Evolutionary conservation across 2,888 invertebrate genomes (phyloP).

Genomic region (Aphodius granarius): DNA sequence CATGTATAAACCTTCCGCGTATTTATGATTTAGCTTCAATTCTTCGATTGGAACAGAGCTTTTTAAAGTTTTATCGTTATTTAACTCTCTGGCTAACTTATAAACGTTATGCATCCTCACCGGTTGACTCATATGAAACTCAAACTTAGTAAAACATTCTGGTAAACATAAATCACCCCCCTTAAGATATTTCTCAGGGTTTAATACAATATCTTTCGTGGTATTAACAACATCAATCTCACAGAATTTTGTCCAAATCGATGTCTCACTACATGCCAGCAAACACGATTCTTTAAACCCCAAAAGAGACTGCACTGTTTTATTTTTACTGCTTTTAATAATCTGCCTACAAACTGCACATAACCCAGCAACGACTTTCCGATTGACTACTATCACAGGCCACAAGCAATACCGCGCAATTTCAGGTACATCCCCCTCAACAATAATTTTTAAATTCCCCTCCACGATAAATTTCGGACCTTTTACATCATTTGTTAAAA

Average conservation of each 20-base stretch:
- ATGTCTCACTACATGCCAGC: slow-evolving; percentile 80
- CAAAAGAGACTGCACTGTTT: slow-evolving; percentile 58
- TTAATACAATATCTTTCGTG: slow-evolving; percentile 54
- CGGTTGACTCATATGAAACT: slow-evolving; percentile 82
- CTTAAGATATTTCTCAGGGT: slow-evolving; percentile 34
- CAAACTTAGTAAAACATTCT: slow-evolving; percentile 73
- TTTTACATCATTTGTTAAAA: slow-evolving; percentile 40
- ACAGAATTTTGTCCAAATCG: slow-evolving; percentile 91
- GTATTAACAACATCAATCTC: slow-evolving; percentile 77
- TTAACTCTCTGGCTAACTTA: slow-evolving; percentile 67
- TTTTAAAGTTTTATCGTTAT: slow-evolving; percentile 48
- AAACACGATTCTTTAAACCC: slow-evolving; percentile 82
- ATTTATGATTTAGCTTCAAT: slow-evolving; percentile 67
- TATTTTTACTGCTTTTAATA: slow-evolving; percentile 51
- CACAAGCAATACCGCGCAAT: slow-evolving; percentile 57
- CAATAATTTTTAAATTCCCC: slow-evolving; percentile 46
- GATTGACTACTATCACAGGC: slow-evolving; percentile 65
- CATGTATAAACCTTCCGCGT: slow-evolving; percentile 80
- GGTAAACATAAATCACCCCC: slow-evolving; percentile 58
- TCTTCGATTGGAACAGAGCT: slow-evolving; percentile 56
- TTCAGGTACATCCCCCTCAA: slow-evolving; percentile 50
- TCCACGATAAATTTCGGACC: slow-evolving; percentile 46
- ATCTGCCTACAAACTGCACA: slow-evolving; percentile 72
- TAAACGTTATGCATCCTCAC: slow-evolving; percentile 84
- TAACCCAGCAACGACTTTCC: slow-evolving; percentile 73